Evolutionary conservation across 2,888 invertebrate genomes (phyloP).

Genomic region (Drosophila gaucha): DNA sequence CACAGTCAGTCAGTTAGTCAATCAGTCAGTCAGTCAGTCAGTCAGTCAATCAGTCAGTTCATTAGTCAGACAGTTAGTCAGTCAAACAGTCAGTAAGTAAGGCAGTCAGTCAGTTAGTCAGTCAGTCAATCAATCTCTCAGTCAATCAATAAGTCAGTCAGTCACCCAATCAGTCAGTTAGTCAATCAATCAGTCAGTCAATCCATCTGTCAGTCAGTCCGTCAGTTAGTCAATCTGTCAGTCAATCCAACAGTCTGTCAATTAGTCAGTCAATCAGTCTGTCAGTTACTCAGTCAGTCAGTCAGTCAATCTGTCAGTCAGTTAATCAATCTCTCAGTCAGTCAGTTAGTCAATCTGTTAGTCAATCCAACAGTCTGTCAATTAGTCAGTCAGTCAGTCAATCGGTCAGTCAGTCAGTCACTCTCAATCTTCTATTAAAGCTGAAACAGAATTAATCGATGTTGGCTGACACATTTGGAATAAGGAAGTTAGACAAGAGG

Average conservation of each 20-base stretch:
- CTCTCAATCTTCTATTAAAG: not conserved
- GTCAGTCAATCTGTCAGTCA: not conserved
- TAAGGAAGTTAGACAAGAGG: not conserved
- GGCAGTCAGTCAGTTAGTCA: no score
- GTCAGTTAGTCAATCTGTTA: not conserved
- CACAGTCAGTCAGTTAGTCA: not conserved
- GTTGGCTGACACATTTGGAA: not conserved
- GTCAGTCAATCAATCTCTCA: no score
- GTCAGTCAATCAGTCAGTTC: no score
- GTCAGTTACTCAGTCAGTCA: not conserved
- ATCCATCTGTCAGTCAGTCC: no score
- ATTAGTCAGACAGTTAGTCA: not conserved
- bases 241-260: no score
- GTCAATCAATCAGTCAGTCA: not conserved
- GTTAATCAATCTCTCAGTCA: no score
- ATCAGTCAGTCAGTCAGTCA: not conserved
- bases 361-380: not conserved
- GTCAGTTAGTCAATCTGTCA: not conserved
- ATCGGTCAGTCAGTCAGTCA: not conserved
- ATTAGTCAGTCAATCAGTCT: no score
- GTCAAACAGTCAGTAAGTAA: not conserved
- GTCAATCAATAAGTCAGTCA: not conserved
- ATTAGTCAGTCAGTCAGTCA: not conserved
- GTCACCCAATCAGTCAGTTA: not conserved
- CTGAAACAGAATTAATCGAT: constrained; percentile 1